Evolutionary conservation across 2,888 invertebrate genomes (phyloP).

Genomic region (Orchesellides sinensis): DNA sequence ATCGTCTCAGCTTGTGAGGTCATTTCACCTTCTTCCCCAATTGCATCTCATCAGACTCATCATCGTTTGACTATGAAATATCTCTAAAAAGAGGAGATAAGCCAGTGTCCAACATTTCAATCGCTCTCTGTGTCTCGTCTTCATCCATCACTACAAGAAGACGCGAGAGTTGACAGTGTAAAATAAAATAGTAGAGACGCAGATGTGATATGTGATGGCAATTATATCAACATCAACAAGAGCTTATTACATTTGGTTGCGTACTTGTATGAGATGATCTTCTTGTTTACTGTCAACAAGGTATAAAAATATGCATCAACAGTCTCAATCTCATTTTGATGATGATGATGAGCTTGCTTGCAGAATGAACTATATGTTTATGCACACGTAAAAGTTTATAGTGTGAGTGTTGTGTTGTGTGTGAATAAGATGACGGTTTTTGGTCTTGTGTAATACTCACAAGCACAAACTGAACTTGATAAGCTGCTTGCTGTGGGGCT

Average conservation of each 20-base stretch:
- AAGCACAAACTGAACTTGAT: neutral
- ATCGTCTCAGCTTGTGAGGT: conserved; percentile 6
- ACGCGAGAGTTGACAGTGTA: neutral
- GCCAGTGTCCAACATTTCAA: conserved; percentile 26
- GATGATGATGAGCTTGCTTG: conserved; percentile 1
- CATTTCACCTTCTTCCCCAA: conserved; percentile 25
- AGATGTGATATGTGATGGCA: conserved; percentile 11
- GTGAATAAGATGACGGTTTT: conserved; percentile 9
- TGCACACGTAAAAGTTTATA: no score
- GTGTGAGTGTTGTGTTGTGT: no score
- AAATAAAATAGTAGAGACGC: conserved; percentile 4
- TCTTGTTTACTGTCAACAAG: conserved; percentile 30
- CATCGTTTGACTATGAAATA: neutral
- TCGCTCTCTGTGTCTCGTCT: neutral
- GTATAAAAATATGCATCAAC: conserved; percentile 29
- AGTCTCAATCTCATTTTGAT: neutral
- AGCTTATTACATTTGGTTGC: neutral
- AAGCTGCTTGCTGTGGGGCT: neutral
- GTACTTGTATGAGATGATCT: conserved; percentile 10
- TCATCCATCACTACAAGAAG: no score
- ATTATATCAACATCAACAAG: conserved; percentile 7
- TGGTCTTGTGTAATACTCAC: neutral
- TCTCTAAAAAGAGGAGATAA: conserved; percentile 2
- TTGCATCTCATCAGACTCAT: neutral
- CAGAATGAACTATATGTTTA: neutral